Conservation (phyloP, 2,113 vertebrate species). For the Casuarius casuarius region DNA sequence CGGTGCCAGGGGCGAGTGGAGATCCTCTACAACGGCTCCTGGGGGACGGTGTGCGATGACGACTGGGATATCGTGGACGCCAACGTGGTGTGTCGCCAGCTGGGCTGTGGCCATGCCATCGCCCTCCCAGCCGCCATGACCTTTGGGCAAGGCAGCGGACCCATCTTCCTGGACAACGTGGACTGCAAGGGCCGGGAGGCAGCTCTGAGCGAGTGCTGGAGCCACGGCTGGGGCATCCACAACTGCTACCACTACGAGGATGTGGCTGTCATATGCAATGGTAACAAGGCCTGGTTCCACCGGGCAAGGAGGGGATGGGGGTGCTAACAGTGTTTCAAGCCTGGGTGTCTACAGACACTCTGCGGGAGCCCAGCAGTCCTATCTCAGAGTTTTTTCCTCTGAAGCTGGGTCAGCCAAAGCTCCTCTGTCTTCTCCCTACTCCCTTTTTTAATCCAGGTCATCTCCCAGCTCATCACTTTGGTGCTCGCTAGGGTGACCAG, state of each 20-base stretch:
- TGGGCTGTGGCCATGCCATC: constrained; percentile 86
- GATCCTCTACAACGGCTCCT: constrained; percentile 83
- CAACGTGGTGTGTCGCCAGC: constrained; percentile 91
- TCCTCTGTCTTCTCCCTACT: background rate
- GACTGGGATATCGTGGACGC: constrained; percentile 97
- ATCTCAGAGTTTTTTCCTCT: background rate
- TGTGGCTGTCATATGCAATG: constrained; percentile 88
- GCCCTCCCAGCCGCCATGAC: constrained; percentile 80
- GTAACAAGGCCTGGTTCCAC: constrained; percentile 64
- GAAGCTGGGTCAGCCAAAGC: background rate
- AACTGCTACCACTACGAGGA: constrained; percentile 99
- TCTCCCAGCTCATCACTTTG: background rate
- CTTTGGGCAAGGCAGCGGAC: constrained; percentile 88
- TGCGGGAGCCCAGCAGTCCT: accelerated
- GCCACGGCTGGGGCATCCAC: constrained; percentile 92
- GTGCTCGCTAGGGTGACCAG: background rate
- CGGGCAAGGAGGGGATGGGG: background rate
- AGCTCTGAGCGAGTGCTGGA: constrained; percentile 87
- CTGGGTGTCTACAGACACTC: background rate
- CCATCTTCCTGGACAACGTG: constrained; percentile 93
- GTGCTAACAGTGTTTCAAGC: background rate
- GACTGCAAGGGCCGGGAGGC: constrained; percentile 89
- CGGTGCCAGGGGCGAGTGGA: constrained; percentile 92
- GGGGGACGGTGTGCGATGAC: constrained; percentile 96
- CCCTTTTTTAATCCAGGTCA: background rate